Conservation (phyloP, 2,797 vertebrate species). For the Ceyx erithaca region DNA sequence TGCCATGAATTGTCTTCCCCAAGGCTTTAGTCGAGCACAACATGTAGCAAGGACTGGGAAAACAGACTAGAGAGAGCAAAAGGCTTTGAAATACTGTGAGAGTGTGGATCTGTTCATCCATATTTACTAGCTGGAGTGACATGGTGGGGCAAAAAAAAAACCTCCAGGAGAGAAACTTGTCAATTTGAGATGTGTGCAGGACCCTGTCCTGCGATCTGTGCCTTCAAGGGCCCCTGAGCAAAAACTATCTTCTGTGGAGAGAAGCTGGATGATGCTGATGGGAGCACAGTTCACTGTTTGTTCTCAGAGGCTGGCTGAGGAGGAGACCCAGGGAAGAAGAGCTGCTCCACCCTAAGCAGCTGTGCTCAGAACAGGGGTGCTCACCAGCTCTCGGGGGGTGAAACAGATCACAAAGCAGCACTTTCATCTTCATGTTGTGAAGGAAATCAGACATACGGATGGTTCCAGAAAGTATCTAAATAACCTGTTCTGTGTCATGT, state of each 20-base stretch:
- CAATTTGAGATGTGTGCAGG: not conserved
- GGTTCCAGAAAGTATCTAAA: not conserved
- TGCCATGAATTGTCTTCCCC: not conserved
- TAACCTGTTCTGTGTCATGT: not conserved
- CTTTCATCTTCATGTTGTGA: not conserved
- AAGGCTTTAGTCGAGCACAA: not conserved
- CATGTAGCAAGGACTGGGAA: not conserved
- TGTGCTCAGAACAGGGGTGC: not conserved
- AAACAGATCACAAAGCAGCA: not conserved
- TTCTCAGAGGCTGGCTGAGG: not conserved
- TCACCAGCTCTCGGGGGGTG: not conserved
- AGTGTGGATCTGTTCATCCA: not conserved
- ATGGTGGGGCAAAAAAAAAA: not conserved
- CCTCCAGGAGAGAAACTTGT: not conserved
- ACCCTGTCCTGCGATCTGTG: not conserved
- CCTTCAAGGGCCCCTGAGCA: not conserved
- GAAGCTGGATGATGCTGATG: not conserved
- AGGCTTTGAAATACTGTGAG: not conserved
- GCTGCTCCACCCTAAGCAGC: not conserved
- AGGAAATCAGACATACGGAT: not conserved
- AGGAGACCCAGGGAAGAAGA: not conserved
- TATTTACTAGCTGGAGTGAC: not conserved
- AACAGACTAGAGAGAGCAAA: not conserved
- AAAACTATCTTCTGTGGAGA: not conserved
- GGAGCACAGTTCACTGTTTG: accelerated